A percentile compares a stretch with the other conserved stretches of the same genome.
Evolutionary conservation across 2,888 invertebrate genomes (phyloP).

Genomic region (Cerastoderma edule): DNA sequence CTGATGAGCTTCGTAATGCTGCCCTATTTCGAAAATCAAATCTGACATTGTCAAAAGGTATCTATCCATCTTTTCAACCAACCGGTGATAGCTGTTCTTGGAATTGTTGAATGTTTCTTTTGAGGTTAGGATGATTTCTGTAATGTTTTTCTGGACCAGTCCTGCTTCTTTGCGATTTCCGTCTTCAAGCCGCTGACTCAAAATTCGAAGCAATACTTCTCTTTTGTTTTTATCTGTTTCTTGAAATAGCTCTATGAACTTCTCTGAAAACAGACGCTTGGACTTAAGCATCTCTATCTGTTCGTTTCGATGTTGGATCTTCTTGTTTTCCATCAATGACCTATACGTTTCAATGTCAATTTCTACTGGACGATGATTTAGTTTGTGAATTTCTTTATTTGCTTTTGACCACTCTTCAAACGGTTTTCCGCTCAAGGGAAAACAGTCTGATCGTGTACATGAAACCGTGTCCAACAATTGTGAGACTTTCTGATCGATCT

Average conservation of each 20-base stretch:
- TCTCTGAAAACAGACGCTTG: background rate
- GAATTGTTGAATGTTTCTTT: no score
- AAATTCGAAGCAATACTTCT: background rate
- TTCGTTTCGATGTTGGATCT: background rate
- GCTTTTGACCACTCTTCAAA: background rate
- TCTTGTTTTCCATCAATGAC: background rate
- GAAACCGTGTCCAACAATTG: background rate
- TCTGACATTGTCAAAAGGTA: background rate
- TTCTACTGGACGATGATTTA: background rate
- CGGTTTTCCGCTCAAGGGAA: background rate
- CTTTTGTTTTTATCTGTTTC: slow-evolving; percentile 4
- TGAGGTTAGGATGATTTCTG: no score
- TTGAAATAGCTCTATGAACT: slow-evolving; percentile 1
- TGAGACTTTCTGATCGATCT: background rate
- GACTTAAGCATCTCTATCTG: background rate
- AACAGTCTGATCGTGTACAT: background rate
- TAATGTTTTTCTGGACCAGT: background rate
- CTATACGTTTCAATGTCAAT: slow-evolving; percentile 1
- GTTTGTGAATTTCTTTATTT: background rate
- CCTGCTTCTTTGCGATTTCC: background rate
- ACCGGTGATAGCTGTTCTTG: no score
- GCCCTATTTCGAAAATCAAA: slow-evolving; percentile 20
- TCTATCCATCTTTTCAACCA: background rate
- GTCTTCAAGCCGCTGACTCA: background rate
- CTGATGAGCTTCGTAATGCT: slow-evolving; percentile 18